Conservation (phyloP, 2,888 invertebrate genomes). For the Chymomyza amoena region DNA sequence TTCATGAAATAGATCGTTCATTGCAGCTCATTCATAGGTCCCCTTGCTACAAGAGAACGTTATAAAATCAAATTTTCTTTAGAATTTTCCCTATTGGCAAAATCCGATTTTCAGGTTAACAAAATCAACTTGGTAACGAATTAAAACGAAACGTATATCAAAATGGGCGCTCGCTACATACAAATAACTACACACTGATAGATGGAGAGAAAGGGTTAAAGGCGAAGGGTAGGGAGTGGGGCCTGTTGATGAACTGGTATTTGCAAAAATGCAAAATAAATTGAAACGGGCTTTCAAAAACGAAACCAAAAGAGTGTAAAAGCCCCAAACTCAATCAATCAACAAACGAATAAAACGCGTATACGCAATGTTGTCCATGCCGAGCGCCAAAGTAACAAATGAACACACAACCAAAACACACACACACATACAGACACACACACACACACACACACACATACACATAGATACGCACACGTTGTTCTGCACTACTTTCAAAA, state of each 20-base stretch:
- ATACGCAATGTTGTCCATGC: conserved; percentile 64
- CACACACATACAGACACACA: conserved; percentile 22
- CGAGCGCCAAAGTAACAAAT: conserved; percentile 62
- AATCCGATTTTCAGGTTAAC: conserved; percentile 68
- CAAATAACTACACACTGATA: conserved; percentile 22
- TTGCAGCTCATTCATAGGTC: too few relatives aligned
- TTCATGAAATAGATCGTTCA: background rate
- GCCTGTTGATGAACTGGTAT: conserved; percentile 22
- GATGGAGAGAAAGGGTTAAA: background rate
- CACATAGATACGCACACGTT: conserved; percentile 27
- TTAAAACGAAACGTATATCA: conserved; percentile 49
- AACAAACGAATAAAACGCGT: conserved; percentile 70
- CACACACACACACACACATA: conserved; percentile 13
- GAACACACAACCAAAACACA: conserved; percentile 39
- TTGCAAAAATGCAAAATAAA: conserved; percentile 53
- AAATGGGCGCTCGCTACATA: conserved; percentile 27
- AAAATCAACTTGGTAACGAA: conserved; percentile 63
- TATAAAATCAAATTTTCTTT: conserved; percentile 36
- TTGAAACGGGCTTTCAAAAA: conserved; percentile 40
- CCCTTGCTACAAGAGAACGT: conserved; percentile 27
- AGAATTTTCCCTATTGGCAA: conserved; percentile 34
- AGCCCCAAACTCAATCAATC: conserved; percentile 61
- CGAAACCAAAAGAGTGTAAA: conserved; percentile 48
- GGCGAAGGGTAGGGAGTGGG: conserved; percentile 6
- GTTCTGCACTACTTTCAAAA: conserved; percentile 66